A percentile compares a stretch with the other conserved stretches of the same genome.
These are phyloP conservation scores for Takifugu bimaculatus DNA, from an alignment of 2,113 vertebrate species.

Conservation along the genomic window DNA sequence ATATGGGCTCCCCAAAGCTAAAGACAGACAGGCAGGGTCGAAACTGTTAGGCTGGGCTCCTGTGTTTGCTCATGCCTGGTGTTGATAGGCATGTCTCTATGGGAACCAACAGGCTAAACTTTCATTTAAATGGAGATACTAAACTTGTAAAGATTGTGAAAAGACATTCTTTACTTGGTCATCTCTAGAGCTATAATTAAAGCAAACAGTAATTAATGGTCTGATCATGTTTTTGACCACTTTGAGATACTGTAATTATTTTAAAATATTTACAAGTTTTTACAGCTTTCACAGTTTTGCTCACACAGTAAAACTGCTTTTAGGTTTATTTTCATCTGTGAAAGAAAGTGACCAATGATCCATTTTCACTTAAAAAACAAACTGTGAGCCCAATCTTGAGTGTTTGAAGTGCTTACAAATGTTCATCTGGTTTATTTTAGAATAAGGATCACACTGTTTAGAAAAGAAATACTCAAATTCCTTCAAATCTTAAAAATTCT, in stretches of 20 bases:
- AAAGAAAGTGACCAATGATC: conserved; percentile 19
- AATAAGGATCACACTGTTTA: neutral
- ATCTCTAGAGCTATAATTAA: conserved; percentile 1
- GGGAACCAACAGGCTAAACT: conserved; percentile 68
- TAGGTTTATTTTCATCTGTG: conserved; percentile 19
- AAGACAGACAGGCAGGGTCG: conserved; percentile 51
- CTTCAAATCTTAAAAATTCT: neutral
- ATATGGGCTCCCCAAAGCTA: conserved; percentile 57
- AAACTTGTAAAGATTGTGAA: conserved; percentile 65
- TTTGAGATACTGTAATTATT: neutral
- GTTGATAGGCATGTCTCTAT: conserved; percentile 78
- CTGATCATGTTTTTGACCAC: conserved; percentile 16
- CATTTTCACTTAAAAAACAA: conserved; percentile 8
- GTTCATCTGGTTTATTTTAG: conserved; percentile 14
- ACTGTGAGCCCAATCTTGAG: conserved; percentile 9
- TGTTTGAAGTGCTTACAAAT: conserved; percentile 10
- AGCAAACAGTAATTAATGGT: conserved; percentile 1
- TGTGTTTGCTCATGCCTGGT: conserved; percentile 77
- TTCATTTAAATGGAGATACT: conserved; percentile 63
- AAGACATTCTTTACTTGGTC: conserved; percentile 27
- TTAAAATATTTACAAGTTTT: conserved; percentile 4
- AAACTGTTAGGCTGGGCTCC: conserved; percentile 71
- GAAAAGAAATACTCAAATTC: neutral
- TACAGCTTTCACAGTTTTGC: conserved; percentile 10
- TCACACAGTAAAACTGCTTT: conserved; percentile 3